Conservation (phyloP, 2,888 invertebrate genomes). For the Pandemis corylana region DNA sequence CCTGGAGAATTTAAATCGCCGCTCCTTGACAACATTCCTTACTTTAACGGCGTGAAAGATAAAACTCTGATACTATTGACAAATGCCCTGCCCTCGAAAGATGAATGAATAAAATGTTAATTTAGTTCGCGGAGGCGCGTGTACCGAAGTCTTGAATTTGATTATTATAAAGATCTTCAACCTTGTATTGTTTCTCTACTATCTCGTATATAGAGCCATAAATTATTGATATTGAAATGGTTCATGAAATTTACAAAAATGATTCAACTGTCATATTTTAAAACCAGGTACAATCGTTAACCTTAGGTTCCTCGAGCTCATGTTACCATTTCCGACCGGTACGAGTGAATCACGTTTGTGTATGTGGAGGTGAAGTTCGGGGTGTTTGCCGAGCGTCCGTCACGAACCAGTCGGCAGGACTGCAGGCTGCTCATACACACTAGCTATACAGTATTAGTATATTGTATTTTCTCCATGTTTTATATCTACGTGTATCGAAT, state of each 20-base stretch:
- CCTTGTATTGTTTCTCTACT: background rate
- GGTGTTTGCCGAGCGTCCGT: background rate
- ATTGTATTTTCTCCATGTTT: too few relatives aligned
- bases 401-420: background rate
- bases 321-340: slow-evolving; percentile 7
- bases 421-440: too few relatives aligned
- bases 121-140: slow-evolving; percentile 15
- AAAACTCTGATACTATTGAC: slow-evolving; percentile 28
- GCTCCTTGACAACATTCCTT: slow-evolving; percentile 25
- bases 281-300: too few relatives aligned
- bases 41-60: slow-evolving; percentile 23
- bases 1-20: slow-evolving; percentile 8
- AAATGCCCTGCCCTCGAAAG: slow-evolving; percentile 27
- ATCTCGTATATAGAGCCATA: background rate
- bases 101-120: slow-evolving; percentile 37
- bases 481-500: too few relatives aligned
- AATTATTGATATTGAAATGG: background rate
- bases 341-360: slow-evolving; percentile 2
- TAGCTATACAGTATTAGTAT: too few relatives aligned
- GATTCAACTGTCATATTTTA: background rate
- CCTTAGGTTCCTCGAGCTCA: background rate
- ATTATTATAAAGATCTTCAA: background rate
- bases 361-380: background rate
- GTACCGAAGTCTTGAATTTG: slow-evolving; percentile 15
- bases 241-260: background rate